Evolutionary conservation across 2,797 vertebrate species (phyloP), one percentile per base, ranked within the genome.

Genomic region (Toxotes lorentzi): DNA sequence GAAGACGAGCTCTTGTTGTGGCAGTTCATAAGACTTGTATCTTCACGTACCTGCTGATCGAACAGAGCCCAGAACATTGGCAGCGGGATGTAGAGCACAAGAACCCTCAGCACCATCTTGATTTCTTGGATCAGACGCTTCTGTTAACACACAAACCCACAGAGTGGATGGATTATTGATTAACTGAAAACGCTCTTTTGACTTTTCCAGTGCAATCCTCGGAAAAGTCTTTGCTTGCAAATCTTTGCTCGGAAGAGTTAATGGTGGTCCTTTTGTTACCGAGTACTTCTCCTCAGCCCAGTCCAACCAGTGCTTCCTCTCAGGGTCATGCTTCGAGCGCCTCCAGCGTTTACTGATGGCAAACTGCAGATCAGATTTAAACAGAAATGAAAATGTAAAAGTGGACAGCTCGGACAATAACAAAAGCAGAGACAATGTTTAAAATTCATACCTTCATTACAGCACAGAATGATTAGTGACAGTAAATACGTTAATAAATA

Each of bases 1-100:
- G 7, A 8, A 34, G 6, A 38, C 2, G 11, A 30, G 47, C 35
- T 62, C 24, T 9, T 24, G 10, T 50, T 27, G 16, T 7, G 21
- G 7, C 3, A 14, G 19, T 35, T 40, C 6, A 23, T 21, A 23
- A 41, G 9, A 9, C 16, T 17, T 12, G 57, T 8, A 0, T 79
- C 5, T 32, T 51, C 2, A 11, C 11, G 0, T 83, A 99, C 98
- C 97, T 99, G 98, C 91, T 99, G 98, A 88, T 99, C 98, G 85
- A 98, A 97, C 80, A 99, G 96, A 81, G 98, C 98, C 98, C 98
- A 99, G 94, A 99, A 99, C 98, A 99, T 98, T 5, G 98, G 98
- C 74, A 99, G 91, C 0, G 98, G 98, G 75, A 99, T 96, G 86
- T 97, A 99, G 43, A 99, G 97, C 79, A 98, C 91, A 74, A 99